Evolutionary conservation across 2,888 invertebrate species (phyloP).

Genomic region (Stenotaenia linearis): DNA sequence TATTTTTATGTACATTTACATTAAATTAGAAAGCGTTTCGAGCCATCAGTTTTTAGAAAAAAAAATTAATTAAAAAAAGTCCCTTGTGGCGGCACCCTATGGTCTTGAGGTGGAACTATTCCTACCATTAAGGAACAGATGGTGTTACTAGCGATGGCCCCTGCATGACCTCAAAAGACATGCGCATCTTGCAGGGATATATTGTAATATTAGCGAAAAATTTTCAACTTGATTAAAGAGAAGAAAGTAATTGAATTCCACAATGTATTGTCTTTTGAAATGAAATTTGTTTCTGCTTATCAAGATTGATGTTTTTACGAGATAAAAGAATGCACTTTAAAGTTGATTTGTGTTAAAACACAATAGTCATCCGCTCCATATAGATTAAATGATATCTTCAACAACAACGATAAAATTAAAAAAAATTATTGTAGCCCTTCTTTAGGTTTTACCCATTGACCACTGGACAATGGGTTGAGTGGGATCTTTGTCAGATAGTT

Average conservation of each 20-base stretch:
- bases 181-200: background rate
- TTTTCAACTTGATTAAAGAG: constrained; percentile 15
- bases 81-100: constrained; percentile 14
- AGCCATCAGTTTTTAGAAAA: background rate
- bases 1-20: background rate
- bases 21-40: background rate
- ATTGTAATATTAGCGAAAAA: constrained; percentile 27
- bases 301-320: background rate
- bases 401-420: background rate
- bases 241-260: background rate
- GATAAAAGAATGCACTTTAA: background rate
- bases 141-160: constrained; percentile 17
- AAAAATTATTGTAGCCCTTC: background rate
- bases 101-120: constrained; percentile 14
- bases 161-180: background rate
- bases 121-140: constrained; percentile 21
- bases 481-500: constrained; percentile 16
- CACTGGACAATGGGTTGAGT: constrained; percentile 11
- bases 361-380: background rate
- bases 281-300: background rate
- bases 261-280: background rate
- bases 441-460: background rate
- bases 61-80: constrained; percentile 8
- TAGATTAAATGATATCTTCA: background rate
- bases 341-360: background rate